Conservation (phyloP, 2,797 vertebrate species). For the Sebastes itinus region DNA sequence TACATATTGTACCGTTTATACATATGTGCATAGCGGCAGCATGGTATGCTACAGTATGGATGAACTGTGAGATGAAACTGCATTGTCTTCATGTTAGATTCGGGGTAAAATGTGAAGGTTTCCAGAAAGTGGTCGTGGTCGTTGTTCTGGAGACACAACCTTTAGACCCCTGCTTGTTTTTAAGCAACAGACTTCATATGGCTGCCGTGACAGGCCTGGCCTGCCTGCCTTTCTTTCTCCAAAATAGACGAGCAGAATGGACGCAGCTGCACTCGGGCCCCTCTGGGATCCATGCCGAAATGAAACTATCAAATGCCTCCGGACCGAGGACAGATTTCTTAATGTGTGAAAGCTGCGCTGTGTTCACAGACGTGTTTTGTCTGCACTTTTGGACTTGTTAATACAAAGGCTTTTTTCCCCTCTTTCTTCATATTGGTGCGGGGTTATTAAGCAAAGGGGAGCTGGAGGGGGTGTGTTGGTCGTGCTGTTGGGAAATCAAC, state of each 20-base stretch:
- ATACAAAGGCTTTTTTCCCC: slow-evolving; percentile 37
- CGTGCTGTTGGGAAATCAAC: slow-evolving; percentile 57
- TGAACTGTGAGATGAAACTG: slow-evolving; percentile 4
- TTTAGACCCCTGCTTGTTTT: slow-evolving; percentile 58
- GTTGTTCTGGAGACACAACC: slow-evolving; percentile 49
- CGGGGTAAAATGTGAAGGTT: slow-evolving; percentile 35
- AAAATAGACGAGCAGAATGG: slow-evolving; percentile 74
- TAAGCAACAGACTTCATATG: slow-evolving; percentile 58
- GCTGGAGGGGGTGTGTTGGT: slow-evolving; percentile 21
- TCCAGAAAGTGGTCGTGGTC: slow-evolving; percentile 24
- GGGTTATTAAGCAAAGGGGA: slow-evolving; percentile 35
- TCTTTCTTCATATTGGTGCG: slow-evolving; percentile 32
- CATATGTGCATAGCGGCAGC: neutral
- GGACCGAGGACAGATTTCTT: slow-evolving; percentile 79
- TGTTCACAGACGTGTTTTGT: slow-evolving; percentile 80
- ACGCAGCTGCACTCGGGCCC: slow-evolving; percentile 77
- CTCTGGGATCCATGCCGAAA: slow-evolving; percentile 75
- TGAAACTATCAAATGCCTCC: slow-evolving; percentile 79
- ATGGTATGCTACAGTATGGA: neutral
- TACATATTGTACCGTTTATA: neutral
- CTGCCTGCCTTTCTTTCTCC: slow-evolving; percentile 61
- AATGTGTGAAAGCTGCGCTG: slow-evolving; percentile 78
- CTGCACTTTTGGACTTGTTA: slow-evolving; percentile 66
- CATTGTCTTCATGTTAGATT: slow-evolving; percentile 2
- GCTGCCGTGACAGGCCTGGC: slow-evolving; percentile 54